These are phyloP conservation scores for Drosophila dunni DNA, from an alignment of 1,140 invertebrate genomes.

Conservation along the genomic window DNA sequence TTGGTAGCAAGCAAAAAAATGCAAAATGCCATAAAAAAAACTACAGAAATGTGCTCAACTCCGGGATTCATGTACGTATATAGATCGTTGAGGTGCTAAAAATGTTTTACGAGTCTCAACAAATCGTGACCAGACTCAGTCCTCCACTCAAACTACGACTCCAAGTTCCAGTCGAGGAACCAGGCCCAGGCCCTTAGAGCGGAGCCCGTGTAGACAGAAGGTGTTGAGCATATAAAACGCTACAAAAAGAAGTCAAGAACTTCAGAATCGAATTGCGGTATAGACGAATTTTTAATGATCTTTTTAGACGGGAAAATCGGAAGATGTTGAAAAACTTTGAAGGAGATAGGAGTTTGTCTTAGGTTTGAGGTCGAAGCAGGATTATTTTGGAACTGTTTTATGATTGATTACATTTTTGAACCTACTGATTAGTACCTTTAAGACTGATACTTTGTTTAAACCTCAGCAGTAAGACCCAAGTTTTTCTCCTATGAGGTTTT, in stretches of 20 bases:
- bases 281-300: constrained; percentile 2
- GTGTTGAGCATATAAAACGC: constrained; percentile 53
- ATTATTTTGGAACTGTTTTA: too few relatives aligned
- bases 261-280: not conserved
- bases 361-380: too few relatives aligned
- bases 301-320: not conserved
- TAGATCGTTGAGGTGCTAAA: constrained; percentile 79
- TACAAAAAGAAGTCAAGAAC: constrained; percentile 17
- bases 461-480: too few relatives aligned
- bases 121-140: constrained; percentile 77
- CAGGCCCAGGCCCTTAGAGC: constrained; percentile 52
- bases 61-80: constrained; percentile 59
- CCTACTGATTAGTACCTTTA: too few relatives aligned
- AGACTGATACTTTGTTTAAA: too few relatives aligned
- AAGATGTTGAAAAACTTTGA: too few relatives aligned
- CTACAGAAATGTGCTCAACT: constrained; percentile 19
- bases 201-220: constrained; percentile 38
- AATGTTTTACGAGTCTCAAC: constrained; percentile 83
- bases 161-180: constrained; percentile 23
- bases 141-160: constrained; percentile 24
- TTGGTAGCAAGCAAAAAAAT: constrained; percentile 61
- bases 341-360: too few relatives aligned
- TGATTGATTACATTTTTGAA: too few relatives aligned
- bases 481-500: too few relatives aligned
- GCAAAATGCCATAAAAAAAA: constrained; percentile 66